Conservation (phyloP, 2,113 vertebrate species). For the Pleuronectes platessa region DNA sequence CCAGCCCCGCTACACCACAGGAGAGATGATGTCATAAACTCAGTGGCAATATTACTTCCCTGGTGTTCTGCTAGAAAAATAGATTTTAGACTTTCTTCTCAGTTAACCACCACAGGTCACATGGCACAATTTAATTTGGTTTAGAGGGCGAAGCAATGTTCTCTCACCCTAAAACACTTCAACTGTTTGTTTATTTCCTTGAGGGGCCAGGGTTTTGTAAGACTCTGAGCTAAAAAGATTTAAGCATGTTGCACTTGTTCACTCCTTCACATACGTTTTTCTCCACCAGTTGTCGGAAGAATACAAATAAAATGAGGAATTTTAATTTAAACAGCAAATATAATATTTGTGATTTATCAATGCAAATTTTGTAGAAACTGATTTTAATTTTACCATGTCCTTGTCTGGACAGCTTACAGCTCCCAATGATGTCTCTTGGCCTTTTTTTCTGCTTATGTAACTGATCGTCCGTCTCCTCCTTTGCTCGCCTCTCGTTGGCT, state of each 20-base stretch:
- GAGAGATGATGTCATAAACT: slow-evolving; percentile 25
- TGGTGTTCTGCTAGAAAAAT: slow-evolving; percentile 10
- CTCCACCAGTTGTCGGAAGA: not conserved
- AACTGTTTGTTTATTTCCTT: not conserved
- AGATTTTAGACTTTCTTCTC: slow-evolving; percentile 18
- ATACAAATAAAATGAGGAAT: too few relatives aligned
- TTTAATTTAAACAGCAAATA: too few relatives aligned
- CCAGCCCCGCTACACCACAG: slow-evolving; percentile 31
- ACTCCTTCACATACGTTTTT: not conserved
- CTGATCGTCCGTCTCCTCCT: slow-evolving; percentile 12
- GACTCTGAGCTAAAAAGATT: too few relatives aligned
- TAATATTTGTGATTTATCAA: too few relatives aligned
- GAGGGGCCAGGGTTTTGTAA: slow-evolving; percentile 17
- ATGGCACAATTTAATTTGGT: slow-evolving; percentile 12
- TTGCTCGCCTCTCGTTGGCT: slow-evolving; percentile 45
- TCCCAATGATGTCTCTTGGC: slow-evolving; percentile 21
- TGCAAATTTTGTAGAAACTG: too few relatives aligned
- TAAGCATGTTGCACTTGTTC: not conserved
- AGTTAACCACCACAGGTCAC: not conserved
- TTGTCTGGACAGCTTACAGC: not conserved
- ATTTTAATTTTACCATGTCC: not conserved
- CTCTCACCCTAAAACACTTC: not conserved
- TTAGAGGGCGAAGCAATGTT: slow-evolving; percentile 7
- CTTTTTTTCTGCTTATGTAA: slow-evolving; percentile 31
- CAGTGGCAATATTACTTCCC: slow-evolving; percentile 10